These are phyloP conservation scores for Thelaira solivaga DNA, from an alignment of 2,888 invertebrate species.

Conservation along the genomic window DNA sequence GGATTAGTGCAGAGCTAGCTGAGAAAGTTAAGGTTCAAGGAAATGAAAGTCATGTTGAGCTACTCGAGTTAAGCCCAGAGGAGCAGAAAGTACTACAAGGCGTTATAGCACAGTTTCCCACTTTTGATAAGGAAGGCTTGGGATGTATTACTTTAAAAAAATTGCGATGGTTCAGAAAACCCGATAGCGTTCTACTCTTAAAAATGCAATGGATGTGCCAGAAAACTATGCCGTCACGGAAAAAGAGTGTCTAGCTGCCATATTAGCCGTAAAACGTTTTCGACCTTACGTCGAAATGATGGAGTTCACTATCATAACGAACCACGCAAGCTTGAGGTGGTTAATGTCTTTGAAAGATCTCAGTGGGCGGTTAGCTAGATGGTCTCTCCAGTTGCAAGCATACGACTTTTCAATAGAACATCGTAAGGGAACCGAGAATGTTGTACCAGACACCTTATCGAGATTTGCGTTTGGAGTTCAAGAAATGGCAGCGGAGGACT, in stretches of 20 bases:
- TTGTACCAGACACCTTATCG: not conserved
- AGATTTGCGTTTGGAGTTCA: not conserved
- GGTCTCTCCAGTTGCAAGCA: not conserved
- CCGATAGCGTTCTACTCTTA: too few species aligned
- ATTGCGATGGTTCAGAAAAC: too few species aligned
- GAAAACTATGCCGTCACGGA: not conserved
- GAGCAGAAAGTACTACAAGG: too few species aligned
- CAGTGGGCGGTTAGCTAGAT: not conserved
- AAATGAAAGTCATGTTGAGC: too few species aligned
- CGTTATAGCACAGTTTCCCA: too few species aligned
- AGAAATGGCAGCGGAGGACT: too few species aligned
- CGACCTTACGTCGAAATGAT: not conserved
- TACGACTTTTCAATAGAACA: not conserved
- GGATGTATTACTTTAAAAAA: not conserved
- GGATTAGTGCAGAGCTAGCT: not conserved
- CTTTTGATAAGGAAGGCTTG: too few species aligned
- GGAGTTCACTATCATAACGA: not conserved
- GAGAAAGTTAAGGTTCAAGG: too few species aligned
- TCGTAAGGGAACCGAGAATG: not conserved
- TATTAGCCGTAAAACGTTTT: not conserved
- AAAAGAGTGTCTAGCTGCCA: not conserved
- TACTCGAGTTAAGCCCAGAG: too few species aligned
- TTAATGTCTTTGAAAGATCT: not conserved
- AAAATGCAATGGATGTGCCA: too few species aligned
- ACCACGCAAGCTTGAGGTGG: not conserved